Evolutionary conservation across 2,113 vertebrate genomes (phyloP).

Genomic region (Crocuta crocuta): DNA sequence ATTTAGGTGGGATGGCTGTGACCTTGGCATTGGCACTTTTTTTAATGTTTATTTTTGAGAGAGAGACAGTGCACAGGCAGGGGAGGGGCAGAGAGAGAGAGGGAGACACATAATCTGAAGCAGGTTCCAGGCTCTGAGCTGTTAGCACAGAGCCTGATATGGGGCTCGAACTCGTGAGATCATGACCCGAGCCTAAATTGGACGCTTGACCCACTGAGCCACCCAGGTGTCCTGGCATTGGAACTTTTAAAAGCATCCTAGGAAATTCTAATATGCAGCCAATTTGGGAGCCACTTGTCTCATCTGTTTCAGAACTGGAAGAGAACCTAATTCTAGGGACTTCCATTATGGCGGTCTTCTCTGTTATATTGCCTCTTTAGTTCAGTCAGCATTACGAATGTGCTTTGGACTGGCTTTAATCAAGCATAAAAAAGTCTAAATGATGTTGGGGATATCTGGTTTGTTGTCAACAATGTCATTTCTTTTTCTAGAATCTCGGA

Average conservation of each 20-base stretch:
- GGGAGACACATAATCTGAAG: too few species aligned
- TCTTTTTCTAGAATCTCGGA: background rate
- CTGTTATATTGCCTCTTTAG: background rate
- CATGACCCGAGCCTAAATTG: too few species aligned
- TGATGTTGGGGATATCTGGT: background rate
- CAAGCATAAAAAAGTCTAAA: background rate
- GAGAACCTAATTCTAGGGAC: background rate
- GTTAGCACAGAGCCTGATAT: too few species aligned
- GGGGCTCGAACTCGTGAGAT: too few species aligned
- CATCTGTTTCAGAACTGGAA: background rate
- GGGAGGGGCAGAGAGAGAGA: too few species aligned
- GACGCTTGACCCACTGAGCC: too few species aligned
- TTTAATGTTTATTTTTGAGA: too few species aligned
- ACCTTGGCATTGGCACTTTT: background rate
- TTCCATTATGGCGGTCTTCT: background rate
- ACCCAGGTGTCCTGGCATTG: too few species aligned
- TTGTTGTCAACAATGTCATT: background rate
- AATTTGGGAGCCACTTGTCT: background rate
- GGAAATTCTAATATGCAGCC: background rate
- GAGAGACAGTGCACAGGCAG: too few species aligned
- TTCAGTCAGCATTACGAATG: background rate
- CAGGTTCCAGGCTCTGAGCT: too few species aligned
- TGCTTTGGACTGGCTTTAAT: background rate
- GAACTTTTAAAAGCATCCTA: background rate
- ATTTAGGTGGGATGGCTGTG: background rate